A percentile compares a stretch with the other conserved stretches of the same genome.
These are phyloP conservation scores for Rosalia funebris DNA, from an alignment of 2,888 invertebrate species.

Conservation along the genomic window DNA sequence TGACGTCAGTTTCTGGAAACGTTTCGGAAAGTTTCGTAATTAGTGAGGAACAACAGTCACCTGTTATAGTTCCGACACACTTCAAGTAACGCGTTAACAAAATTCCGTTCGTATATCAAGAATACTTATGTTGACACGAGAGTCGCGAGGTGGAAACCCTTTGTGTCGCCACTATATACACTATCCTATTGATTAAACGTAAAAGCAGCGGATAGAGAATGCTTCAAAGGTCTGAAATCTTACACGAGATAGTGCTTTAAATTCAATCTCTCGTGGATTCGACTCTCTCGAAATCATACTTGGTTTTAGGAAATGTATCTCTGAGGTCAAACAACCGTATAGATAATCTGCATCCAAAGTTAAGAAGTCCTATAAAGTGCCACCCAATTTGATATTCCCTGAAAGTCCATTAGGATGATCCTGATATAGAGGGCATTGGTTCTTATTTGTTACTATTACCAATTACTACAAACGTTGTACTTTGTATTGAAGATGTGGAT, in stretches of 20 bases:
- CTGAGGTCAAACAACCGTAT: background rate
- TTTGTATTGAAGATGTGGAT: too few relatives aligned
- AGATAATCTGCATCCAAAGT: too few relatives aligned
- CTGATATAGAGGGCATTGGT: too few relatives aligned
- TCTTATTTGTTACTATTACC: too few relatives aligned
- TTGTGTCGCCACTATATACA: background rate
- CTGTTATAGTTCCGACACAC: constrained; percentile 1
- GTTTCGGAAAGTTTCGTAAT: constrained; percentile 1
- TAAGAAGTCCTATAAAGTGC: too few relatives aligned
- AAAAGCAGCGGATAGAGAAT: background rate
- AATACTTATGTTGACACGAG: background rate
- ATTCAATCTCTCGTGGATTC: background rate
- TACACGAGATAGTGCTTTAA: background rate
- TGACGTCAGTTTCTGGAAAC: too few relatives aligned
- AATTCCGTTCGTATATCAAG: background rate
- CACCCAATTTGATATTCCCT: too few relatives aligned
- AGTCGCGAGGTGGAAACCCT: background rate
- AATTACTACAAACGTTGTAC: too few relatives aligned
- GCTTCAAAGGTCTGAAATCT: background rate
- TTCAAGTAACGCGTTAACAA: background rate
- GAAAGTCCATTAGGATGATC: too few relatives aligned
- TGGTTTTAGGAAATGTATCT: background rate
- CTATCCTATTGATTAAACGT: background rate
- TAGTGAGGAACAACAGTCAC: background rate
- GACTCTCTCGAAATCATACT: background rate